Base-by-base conservation (phyloP, 2,797 vertebrate genomes). In the Myiotriccus ornatus region DNA sequence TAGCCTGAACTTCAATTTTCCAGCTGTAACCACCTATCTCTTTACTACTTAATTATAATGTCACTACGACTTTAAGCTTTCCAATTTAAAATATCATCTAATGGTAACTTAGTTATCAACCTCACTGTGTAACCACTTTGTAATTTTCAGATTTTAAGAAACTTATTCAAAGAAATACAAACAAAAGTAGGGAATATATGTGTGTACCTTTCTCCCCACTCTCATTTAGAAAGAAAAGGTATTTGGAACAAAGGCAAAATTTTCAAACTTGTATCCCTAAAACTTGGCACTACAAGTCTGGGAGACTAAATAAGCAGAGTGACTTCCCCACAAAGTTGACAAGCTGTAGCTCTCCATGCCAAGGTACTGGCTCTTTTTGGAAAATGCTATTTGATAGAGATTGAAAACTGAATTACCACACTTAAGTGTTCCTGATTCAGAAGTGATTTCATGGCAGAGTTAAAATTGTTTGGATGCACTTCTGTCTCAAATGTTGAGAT, bases 151-250 rank as follows among this genome's bases (percentile, higher is more conserved):
- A 22, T 56, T 84, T 39, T 1, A 6, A 73, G 50, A 75, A 77
- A 37, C 0, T 0, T 2, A 76, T 63, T 79, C 12, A 73, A 91
- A 79, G 24, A 65, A 92, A 65, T 32, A 32, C 2, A 62, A 80
- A 73, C 11, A 84, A 60, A 35, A 3, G 2, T 37, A 85, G 49
- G 18, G 24, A 67, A 16, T 13, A 22, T 10, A 49, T 1, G 0
- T 5, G 4, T 32, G 12, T 7, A 32, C 2, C 3, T 32, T 20
- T 68, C 22, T 14, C 1, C 6, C 7, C 2, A 50, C n/a, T 59
- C 56, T 49, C 10, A 35, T 86, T 80, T 46, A 14, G 6, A 84
- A 82, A 63, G 28, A 76, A 64, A 80, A 84, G 43, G 0, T 43
- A 75, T 28, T 73, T 57, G 49, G 13, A 87, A 60, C 21, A 81